Percentiles rank a stretch among this genome's conserved stretches.
Conservation (phyloP, 2,113 vertebrate species). For the Spermophilus dauricus region DNA sequence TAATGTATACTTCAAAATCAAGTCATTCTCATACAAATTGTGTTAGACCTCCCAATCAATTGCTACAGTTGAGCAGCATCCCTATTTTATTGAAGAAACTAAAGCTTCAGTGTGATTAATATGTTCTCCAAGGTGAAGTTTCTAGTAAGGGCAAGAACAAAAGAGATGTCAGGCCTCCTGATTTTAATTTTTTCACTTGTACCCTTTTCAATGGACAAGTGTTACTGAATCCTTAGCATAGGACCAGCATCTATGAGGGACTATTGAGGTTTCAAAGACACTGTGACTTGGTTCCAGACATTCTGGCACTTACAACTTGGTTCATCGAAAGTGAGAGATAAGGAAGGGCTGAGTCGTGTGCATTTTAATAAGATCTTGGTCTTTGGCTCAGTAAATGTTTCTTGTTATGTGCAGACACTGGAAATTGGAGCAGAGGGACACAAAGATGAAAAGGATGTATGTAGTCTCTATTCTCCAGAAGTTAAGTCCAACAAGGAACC, state of each 20-base stretch:
- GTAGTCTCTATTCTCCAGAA: neutral
- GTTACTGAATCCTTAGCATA: neutral
- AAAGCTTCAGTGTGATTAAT: neutral
- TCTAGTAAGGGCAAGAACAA: neutral
- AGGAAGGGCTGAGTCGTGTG: neutral
- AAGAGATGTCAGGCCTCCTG: neutral
- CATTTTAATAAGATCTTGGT: neutral
- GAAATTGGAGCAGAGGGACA: neutral
- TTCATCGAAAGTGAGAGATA: neutral
- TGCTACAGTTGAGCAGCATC: neutral
- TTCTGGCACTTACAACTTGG: neutral
- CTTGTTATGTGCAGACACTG: neutral
- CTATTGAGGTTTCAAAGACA: constrained; percentile 14
- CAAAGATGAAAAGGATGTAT: neutral
- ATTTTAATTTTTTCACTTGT: neutral
- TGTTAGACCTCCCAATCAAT: neutral
- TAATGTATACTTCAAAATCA: constrained; percentile 25
- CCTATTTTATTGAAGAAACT: constrained; percentile 11
- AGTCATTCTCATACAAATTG: constrained; percentile 23
- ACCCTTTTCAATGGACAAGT: neutral
- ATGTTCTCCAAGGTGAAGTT: neutral
- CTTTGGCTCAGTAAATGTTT: neutral
- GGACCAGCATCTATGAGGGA: neutral
- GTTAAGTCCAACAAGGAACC: neutral
- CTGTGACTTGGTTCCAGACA: neutral